These are phyloP conservation scores for Ernsta delagoae DNA, from an alignment of 2,888 invertebrate species.

Conservation along the genomic window DNA sequence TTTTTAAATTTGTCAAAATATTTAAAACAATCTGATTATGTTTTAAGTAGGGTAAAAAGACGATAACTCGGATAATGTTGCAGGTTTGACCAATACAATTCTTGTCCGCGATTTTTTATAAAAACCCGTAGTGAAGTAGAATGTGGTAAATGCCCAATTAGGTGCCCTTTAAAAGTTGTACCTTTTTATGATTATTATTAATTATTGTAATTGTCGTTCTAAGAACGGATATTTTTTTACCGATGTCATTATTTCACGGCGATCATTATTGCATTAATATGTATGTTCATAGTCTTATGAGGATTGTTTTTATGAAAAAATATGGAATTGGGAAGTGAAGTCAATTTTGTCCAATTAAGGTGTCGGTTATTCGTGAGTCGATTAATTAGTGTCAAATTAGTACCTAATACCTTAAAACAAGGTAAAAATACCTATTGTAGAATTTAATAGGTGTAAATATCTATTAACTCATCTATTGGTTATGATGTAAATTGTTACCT, in stretches of 20 bases:
- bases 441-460: no score
- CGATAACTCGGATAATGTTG: no score
- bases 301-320: constrained; percentile 7
- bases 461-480: no score
- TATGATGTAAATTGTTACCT: no score
- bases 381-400: not conserved
- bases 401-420: no score
- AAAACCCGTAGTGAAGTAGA: not conserved
- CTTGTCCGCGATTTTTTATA: not conserved
- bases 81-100: no score
- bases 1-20: no score
- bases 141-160: not conserved
- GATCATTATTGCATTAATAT: not conserved
- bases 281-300: constrained; percentile 7
- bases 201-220: not conserved
- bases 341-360: constrained; percentile 4
- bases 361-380: not conserved
- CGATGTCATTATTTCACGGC: not conserved
- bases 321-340: not conserved
- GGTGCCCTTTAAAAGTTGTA: not conserved
- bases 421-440: no score
- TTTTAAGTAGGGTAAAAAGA: no score
- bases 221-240: not conserved
- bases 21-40: no score
- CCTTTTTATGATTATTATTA: not conserved